phyloP scores from a whole-genome alignment of 2,113 vertebrate species.

The Prietella phreatophila region DNA sequence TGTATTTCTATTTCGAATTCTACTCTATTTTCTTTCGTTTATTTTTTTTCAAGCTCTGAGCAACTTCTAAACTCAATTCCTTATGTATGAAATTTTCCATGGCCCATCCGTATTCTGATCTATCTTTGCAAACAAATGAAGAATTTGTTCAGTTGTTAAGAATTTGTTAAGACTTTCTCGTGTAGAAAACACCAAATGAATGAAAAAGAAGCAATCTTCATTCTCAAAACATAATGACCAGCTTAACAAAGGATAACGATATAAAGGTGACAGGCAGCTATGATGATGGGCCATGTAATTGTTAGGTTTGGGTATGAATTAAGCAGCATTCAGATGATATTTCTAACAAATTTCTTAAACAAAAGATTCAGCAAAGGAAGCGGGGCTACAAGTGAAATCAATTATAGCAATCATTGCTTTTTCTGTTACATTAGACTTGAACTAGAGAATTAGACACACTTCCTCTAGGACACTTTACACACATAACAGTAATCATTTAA shows the following conservation, averaged over 20 bases:
- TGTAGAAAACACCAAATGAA: background rate
- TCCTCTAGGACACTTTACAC: background rate
- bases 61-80: background rate
- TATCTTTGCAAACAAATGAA: background rate
- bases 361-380: background rate
- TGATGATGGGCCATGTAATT: background rate
- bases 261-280: background rate
- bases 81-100: background rate
- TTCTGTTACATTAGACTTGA: background rate
- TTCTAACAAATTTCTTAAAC: background rate
- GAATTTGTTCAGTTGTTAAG: background rate
- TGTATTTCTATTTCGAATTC: background rate
- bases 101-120: background rate
- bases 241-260: background rate
- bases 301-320: background rate
- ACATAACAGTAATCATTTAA: background rate
- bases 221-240: background rate
- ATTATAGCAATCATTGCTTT: background rate
- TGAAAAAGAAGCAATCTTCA: background rate
- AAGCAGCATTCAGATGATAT: background rate
- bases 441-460: background rate
- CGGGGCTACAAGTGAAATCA: background rate
- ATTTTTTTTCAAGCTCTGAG: background rate
- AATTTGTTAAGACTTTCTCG: background rate
- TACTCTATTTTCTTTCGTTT: background rate